Conservation (phyloP, 2,888 invertebrate species). For the Yponomeuta malinellus region DNA sequence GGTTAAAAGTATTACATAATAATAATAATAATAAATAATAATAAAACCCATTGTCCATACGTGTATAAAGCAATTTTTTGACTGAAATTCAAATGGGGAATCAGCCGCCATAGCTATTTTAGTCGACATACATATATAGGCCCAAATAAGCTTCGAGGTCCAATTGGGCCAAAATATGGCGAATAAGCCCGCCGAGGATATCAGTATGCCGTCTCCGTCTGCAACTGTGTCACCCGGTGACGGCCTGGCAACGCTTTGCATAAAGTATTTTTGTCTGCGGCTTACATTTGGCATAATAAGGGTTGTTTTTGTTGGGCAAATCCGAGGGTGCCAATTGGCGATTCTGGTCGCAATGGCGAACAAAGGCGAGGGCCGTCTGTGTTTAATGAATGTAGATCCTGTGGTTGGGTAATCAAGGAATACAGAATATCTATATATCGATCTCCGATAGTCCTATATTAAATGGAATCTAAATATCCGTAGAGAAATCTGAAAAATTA, state of each 20-base stretch:
- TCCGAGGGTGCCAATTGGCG: background rate
- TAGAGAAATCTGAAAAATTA: too few species aligned
- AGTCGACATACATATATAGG: too few species aligned
- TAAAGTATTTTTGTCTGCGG: background rate
- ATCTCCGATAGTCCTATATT: too few species aligned
- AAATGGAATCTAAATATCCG: too few species aligned
- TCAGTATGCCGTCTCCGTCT: constrained; percentile 4
- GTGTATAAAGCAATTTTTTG: too few species aligned
- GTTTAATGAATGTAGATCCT: background rate
- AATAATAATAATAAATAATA: too few species aligned
- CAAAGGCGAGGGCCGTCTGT: background rate
- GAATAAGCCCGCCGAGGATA: background rate
- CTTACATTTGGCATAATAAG: constrained; percentile 1
- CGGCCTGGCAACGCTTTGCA: constrained; percentile 5
- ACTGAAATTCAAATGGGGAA: too few species aligned
- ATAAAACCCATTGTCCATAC: too few species aligned
- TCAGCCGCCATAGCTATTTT: too few species aligned
- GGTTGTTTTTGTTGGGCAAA: background rate
- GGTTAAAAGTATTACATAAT: too few species aligned
- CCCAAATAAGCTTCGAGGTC: background rate
- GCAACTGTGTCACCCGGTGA: constrained; percentile 6
- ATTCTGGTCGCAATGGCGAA: background rate
- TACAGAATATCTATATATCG: too few species aligned
- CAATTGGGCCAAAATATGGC: background rate
- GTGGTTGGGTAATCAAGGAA: too few species aligned